Evolutionary conservation across 1,140 invertebrate genomes (phyloP).

Genomic region (Pararge aegeria): DNA sequence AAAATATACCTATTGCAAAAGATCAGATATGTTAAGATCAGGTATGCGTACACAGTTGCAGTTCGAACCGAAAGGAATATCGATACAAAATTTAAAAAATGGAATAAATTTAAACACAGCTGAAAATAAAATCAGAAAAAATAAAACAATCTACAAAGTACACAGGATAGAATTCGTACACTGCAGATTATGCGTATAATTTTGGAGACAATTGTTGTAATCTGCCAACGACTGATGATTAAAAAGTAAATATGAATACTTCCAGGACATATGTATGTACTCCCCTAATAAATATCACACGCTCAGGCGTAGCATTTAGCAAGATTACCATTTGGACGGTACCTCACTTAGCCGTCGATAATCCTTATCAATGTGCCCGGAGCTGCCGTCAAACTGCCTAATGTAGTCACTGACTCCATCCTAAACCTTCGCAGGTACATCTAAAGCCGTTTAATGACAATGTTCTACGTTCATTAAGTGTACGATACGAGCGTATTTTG

Average conservation of each 20-base stretch:
- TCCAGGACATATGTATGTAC: neutral
- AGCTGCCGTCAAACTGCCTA: constrained; percentile 48
- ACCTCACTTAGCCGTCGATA: constrained; percentile 14
- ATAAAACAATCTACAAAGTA: too few relatives aligned
- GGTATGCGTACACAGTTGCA: too few relatives aligned
- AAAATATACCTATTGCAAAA: too few relatives aligned
- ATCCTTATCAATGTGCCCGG: constrained; percentile 17
- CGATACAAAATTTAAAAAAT: too few relatives aligned
- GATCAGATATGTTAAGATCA: too few relatives aligned
- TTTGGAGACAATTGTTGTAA: too few relatives aligned
- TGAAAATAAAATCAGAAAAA: too few relatives aligned
- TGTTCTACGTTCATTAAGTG: constrained; percentile 71
- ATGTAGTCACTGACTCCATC: constrained; percentile 36
- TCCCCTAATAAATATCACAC: neutral
- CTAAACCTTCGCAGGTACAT: constrained; percentile 33
- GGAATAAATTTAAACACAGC: too few relatives aligned
- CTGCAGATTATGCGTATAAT: too few relatives aligned
- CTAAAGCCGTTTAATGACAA: constrained; percentile 66
- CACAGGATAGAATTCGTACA: too few relatives aligned
- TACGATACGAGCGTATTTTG: constrained; percentile 55
- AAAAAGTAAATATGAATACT: neutral
- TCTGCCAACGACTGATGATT: too few relatives aligned
- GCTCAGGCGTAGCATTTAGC: constrained; percentile 11
- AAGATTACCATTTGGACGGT: neutral
- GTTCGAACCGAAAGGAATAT: too few relatives aligned